Conservation (phyloP, 2,113 vertebrate genomes). For the Motacilla tschutschensis region DNA sequence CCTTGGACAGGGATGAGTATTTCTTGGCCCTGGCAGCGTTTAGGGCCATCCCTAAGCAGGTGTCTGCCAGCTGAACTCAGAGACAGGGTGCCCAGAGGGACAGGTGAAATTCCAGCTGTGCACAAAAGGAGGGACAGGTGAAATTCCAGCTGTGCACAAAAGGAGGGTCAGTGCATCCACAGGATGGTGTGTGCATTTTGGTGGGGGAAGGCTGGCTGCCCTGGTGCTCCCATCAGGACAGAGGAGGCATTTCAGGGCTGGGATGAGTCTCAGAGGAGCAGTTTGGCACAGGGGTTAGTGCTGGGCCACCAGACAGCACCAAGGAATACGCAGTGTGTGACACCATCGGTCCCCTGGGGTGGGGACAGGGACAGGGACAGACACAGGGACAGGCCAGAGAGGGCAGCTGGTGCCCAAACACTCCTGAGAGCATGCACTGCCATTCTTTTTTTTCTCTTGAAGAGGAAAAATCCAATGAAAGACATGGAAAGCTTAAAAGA, state of each 20-base stretch:
- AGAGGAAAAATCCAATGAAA: not conserved
- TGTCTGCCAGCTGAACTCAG: not conserved
- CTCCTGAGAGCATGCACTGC: not conserved
- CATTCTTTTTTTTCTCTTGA: not conserved
- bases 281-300: not conserved
- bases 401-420: not conserved
- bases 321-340: not conserved
- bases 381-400: not conserved
- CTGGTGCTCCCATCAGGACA: not conserved
- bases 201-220: not conserved
- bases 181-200: not conserved
- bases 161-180: not conserved
- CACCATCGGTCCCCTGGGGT: rapidly evolving
- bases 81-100: too few relatives aligned
- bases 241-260: not conserved
- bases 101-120: rapidly evolving
- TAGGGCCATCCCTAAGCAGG: not conserved
- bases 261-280: not conserved
- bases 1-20: not conserved
- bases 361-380: not conserved
- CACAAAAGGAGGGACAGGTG: rapidly evolving
- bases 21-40: not conserved
- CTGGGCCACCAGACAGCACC: not conserved
- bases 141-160: not conserved
- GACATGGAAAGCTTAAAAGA: not conserved